Evolutionary conservation across 2,888 invertebrate genomes (phyloP), one percentile per base, ranked within the genome.

Genomic region (Biston betularia): DNA sequence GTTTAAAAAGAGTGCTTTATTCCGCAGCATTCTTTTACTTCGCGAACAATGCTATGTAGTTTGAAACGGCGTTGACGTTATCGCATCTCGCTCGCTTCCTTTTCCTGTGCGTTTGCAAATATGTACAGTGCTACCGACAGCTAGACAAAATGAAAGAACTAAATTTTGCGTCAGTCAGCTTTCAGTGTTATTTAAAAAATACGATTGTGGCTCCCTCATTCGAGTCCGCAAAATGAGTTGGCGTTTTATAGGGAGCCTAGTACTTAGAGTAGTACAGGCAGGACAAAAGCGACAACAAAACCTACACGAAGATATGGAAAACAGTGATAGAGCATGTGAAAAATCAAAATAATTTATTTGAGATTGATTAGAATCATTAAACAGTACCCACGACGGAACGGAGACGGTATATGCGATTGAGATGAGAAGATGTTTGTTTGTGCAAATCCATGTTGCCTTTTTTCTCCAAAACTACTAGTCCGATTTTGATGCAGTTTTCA

Each of bases 71-170:
- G 65, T 73, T 76, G 80, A 79, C 82, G 79, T 77, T 85, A 85
- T 85, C 83, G 72, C 71, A 67, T 71, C 75, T 75, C 73, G 46
- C 65, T 66, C 10, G 63, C 79, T 80, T 80, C 80, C 78, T 63
- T 65, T 82, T 80, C 78, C 78, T 68, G 74, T 72, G 76, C 75
- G 76, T 78, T 78, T 80, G 74, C 75, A 74, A 76, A 76, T 76
- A n/a, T n/a, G n/a, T n/a, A 75, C 42, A 24, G 24, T 33, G 54
- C 42, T 54, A 44, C 42, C 33, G 42, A 54, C 12, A 15, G 40
- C 42, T 34, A 33, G 11, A 33, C 24, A n/a, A 33, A 42, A 3
- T 12, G 8, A 12, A 33, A 1, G 42, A n/a, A 54, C 42, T 44
- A 42, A 3, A 42, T 15, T 7, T 54, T 7, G 33, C 12, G 6